Percentiles rank a stretch among this genome's conserved stretches.
Conservation (phyloP, 2,113 vertebrate species). For the Pithys albifrons region DNA sequence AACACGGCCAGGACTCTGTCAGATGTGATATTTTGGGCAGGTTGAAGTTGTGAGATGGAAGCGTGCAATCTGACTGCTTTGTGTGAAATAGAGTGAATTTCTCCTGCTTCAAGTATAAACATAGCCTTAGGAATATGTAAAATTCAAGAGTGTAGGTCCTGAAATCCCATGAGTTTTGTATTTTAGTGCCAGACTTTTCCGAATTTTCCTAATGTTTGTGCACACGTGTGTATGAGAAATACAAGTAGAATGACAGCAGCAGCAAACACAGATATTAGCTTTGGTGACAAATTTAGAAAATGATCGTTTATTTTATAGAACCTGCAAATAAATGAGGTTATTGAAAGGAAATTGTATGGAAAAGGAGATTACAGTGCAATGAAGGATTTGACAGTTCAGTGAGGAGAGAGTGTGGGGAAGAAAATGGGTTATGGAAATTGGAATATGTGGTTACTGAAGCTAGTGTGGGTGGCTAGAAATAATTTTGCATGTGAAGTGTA, state of each 20-base stretch:
- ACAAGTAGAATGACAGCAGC: background rate
- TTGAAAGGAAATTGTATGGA: slow-evolving; percentile 19
- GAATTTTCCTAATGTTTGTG: background rate
- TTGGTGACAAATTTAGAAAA: background rate
- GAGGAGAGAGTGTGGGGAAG: slow-evolving; percentile 35
- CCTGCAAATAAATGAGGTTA: background rate
- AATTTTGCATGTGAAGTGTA: slow-evolving; percentile 61
- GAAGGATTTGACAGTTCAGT: slow-evolving; percentile 29
- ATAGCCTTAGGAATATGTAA: background rate
- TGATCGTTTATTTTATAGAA: background rate
- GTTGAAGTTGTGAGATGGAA: background rate
- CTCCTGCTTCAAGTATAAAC: background rate
- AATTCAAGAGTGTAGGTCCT: background rate
- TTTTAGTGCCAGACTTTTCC: background rate
- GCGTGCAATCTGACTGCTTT: background rate
- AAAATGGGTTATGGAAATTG: slow-evolving; percentile 65
- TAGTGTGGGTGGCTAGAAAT: slow-evolving; percentile 63
- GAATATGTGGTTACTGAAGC: slow-evolving; percentile 56
- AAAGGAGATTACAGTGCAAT: background rate
- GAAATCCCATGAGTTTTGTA: background rate
- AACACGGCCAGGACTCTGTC: background rate
- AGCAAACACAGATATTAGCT: background rate
- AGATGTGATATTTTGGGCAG: background rate
- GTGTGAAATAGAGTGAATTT: background rate
- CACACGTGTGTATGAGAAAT: background rate